Evolutionary conservation across 2,113 vertebrate species (phyloP).

Genomic region (Nicator chloris): DNA sequence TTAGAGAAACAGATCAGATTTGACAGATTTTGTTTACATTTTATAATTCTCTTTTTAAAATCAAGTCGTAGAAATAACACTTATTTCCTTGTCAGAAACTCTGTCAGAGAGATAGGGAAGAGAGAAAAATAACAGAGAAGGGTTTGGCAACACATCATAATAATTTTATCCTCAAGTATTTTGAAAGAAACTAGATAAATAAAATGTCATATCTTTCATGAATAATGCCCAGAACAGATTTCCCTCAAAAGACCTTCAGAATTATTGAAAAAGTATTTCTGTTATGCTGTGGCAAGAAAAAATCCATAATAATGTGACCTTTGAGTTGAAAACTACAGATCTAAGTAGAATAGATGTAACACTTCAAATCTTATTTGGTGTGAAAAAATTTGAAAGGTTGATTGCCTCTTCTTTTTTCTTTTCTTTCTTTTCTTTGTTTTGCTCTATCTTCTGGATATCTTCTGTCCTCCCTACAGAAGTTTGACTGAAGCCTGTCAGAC

Average conservation of each 20-base stretch:
- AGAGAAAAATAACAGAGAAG: background rate
- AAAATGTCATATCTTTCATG: slow-evolving; percentile 11
- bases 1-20: background rate
- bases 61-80: background rate
- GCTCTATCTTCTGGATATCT: background rate
- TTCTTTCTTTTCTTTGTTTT: background rate
- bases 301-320: slow-evolving; percentile 48
- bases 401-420: background rate
- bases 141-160: background rate
- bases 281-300: background rate
- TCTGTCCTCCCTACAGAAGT: background rate
- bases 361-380: background rate
- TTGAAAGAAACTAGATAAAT: slow-evolving; percentile 20
- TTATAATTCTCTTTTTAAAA: background rate
- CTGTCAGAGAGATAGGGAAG: background rate
- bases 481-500: background rate
- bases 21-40: background rate
- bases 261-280: slow-evolving; percentile 47
- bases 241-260: slow-evolving; percentile 24
- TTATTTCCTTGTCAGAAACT: background rate
- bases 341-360: background rate
- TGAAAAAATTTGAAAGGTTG: background rate
- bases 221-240: slow-evolving; percentile 13
- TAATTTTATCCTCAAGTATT: slow-evolving; percentile 5
- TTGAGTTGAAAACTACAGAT: slow-evolving; percentile 1